phyloP scores from a whole-genome alignment of 2,113 vertebrate genomes.

The Cephalopterus ornatus region DNA sequence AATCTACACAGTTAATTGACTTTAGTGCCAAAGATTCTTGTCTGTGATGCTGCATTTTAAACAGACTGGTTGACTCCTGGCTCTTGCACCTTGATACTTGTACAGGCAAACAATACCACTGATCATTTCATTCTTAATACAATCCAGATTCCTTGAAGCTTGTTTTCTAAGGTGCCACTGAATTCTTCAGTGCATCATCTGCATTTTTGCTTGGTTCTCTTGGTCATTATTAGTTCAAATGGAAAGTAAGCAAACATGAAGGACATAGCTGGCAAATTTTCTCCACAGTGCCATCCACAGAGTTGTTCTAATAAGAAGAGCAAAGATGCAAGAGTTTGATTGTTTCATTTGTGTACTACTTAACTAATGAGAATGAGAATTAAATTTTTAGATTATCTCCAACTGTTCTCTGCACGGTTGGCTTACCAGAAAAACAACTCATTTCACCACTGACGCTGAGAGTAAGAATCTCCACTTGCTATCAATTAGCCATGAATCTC shows the following conservation, averaged over 20 bases:
- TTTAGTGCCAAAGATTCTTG: neutral
- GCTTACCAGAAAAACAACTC: neutral
- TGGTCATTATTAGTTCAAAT: neutral
- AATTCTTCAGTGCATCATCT: neutral
- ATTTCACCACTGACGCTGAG: neutral
- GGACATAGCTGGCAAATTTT: neutral
- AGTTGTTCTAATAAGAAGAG: neutral
- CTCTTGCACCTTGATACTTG: neutral
- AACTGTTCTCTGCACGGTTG: neutral
- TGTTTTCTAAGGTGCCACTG: neutral
- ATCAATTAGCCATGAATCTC: neutral
- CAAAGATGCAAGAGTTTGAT: neutral
- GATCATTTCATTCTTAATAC: neutral
- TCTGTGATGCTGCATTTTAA: neutral
- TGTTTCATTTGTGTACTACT: neutral
- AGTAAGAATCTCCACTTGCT: neutral
- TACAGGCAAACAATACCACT: neutral
- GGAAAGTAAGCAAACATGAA: neutral
- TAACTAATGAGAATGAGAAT: neutral
- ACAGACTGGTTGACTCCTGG: neutral
- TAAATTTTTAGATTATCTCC: neutral
- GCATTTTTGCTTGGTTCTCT: neutral
- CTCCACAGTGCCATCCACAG: neutral
- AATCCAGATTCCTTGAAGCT: neutral
- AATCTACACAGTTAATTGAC: neutral